Base-by-base conservation (phyloP, 2,888 invertebrate genomes). In the Cetonia aurata region DNA sequence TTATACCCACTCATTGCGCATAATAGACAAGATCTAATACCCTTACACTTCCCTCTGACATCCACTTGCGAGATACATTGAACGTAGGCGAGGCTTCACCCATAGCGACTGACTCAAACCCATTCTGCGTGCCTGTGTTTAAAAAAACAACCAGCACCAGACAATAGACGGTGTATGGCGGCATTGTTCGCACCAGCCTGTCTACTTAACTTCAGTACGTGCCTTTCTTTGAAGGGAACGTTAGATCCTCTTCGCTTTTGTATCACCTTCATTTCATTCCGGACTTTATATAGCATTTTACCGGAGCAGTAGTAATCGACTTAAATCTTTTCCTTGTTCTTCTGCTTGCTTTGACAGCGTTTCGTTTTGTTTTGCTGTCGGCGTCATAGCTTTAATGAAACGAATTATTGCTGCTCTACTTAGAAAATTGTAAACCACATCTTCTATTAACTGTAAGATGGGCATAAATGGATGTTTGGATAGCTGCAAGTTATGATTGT, bases 121-220 rank as follows among this genome's bases (percentile, higher is more conserved):
- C 12, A 25, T 12, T 55, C 67, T 55, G 62, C 65, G 57, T 53
- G 13, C 57, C 31, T 46, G 62, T 41, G 70, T 66, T 59, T 69
- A 70, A 70, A 72, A 70, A 72, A 69, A 41, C 57, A 57, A 57
- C 71, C 59, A 56, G 53, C 42, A 15, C 52, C 52, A 67, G 67
- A 73, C 73, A 73, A 73, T 73, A 53, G 71, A 59, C 68, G 62
- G 57, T 57, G 68, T 62, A 67, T 55, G 71, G 50, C 48, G 65
- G 56, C 48, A 68, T 71, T 71, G 71, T 71, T 69, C 65, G 19
- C 65, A 41, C 41, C 65, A 55, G 53, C 37, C 68, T 62, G 71
- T 71, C 69, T 71, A 71, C 71, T 71, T 71, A 71, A 71, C 71
- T 71, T 67, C 46, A 56, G 62, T 71, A 69, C 65, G 71, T 69